Evolutionary conservation across 2,113 vertebrate genomes (phyloP), one percentile per base, ranked within the genome.

Genomic region (Crotalus tigris): DNA sequence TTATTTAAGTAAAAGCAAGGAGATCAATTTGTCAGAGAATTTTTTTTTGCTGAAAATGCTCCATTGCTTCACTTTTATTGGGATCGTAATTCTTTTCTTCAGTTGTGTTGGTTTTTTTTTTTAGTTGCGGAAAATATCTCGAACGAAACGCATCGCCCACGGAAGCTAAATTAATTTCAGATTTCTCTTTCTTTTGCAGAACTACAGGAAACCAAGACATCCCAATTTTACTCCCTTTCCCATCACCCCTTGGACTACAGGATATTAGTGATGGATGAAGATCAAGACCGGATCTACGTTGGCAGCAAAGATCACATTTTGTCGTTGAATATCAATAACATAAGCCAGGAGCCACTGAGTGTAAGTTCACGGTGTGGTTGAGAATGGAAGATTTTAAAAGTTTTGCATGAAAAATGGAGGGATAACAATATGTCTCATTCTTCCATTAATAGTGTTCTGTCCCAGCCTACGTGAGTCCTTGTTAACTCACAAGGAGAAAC

Each of bases 311-410:
- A 99, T 97, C 98, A 99, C 85, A 98, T 99, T 94, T 97, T 99
- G 75, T 99, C 99, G 88, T 97, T 99, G 98, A 99, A 99, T 97
- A 99, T 99, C 97, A 99, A 99, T 96, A 99, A 99, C 96, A 99
- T 99, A 97, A 99, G 98, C 94, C 98, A 98, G 51, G 98, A 98
- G 93, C 98, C 98, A 19, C 97, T 99, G 29, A 99, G 98, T 97
- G 99, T 99, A 97, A 98, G 98, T 97, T 91, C 33, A 54, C 49
- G 44, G 91, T 90, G 89, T 92, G 86, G 94, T 96, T 94, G 12
- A 91, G 29, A 95, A 89, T 55, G 12, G 15, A 58, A 12, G 3
- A 0, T 93, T 94, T 51, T 24, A n/a, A 69, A 33, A 55, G 10
- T 2, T 87, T 64, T 91, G 90, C 51, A 7, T 95, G 2, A 17